A percentile compares a stretch with the other conserved stretches of the same genome.
Conservation (phyloP, 1,140 invertebrate genomes). For the Aphelinus certus region DNA sequence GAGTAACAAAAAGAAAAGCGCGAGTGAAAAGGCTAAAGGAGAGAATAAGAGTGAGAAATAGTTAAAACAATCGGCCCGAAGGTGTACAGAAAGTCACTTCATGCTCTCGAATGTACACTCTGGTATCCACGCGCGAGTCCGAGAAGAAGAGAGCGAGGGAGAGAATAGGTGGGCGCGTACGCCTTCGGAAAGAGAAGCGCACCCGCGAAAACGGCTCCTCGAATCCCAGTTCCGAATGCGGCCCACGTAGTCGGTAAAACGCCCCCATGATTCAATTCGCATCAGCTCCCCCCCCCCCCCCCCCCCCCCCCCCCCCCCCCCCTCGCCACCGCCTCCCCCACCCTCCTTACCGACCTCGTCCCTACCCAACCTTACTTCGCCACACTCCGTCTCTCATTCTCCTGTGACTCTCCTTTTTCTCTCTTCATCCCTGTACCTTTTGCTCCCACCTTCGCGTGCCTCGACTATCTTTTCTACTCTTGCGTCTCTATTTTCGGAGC, state of each 20-base stretch:
- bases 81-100: conserved; percentile 24
- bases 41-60: conserved; percentile 2
- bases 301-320: conserved; percentile 47
- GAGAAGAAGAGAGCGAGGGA: conserved; percentile 32
- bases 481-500: no score
- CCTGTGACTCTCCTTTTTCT: not conserved
- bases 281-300: conserved; percentile 53
- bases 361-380: no score
- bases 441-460: not conserved
- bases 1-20: not conserved
- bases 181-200: conserved; percentile 42
- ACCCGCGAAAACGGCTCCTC: conserved; percentile 40
- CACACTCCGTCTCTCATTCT: not conserved
- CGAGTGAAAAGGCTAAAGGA: not conserved
- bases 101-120: conserved; percentile 21
- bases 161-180: conserved; percentile 38
- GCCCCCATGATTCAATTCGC: conserved; percentile 65
- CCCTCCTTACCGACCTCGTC: not conserved
- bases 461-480: conserved; percentile 14
- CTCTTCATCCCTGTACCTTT: not conserved
- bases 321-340: not conserved
- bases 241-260: conserved; percentile 63
- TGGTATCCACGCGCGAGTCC: not conserved
- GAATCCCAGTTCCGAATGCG: conserved; percentile 58
- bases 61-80: conserved; percentile 28